Conservation (phyloP, 2,888 invertebrate genomes). For the Hoplodrina blanda region DNA sequence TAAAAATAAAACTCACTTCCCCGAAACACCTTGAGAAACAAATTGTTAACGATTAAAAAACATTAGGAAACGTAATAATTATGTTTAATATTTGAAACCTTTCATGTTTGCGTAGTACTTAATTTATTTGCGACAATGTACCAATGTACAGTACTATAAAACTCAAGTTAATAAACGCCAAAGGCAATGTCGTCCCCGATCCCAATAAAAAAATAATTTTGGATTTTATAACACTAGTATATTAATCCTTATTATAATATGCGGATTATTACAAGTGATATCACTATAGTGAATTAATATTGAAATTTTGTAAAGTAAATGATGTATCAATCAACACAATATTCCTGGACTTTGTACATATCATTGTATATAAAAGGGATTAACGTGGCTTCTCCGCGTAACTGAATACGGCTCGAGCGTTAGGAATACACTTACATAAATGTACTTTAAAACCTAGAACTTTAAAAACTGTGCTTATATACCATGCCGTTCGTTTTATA, state of each 20-base stretch:
- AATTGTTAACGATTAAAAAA: conserved; percentile 55
- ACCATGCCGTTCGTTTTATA: conserved; percentile 31
- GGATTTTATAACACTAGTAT: conserved; percentile 70
- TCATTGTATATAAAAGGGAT: conserved; percentile 51
- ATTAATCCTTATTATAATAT: conserved; percentile 62
- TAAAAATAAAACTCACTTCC: conserved; percentile 72
- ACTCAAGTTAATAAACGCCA: conserved; percentile 54
- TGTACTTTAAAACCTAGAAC: conserved; percentile 62
- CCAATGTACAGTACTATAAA: conserved; percentile 37
- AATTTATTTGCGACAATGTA: conserved; percentile 51
- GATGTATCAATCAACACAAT: conserved; percentile 46
- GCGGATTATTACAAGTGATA: conserved; percentile 66
- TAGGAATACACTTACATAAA: conserved; percentile 61
- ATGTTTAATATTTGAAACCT: conserved; percentile 31
- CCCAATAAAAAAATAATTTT: conserved; percentile 77
- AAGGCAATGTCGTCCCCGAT: conserved; percentile 57
- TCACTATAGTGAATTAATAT: conserved; percentile 59
- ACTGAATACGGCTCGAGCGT: conserved; percentile 60
- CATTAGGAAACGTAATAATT: conserved; percentile 40
- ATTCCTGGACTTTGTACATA: conserved; percentile 66
- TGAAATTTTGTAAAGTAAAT: conserved; percentile 51
- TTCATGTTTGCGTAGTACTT: conserved; percentile 40
- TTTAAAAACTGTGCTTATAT: conserved; percentile 44
- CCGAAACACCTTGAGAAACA: conserved; percentile 60
- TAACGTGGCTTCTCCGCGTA: conserved; percentile 34